These are phyloP conservation scores for Mesoclemmys tuberculata DNA, from an alignment of 2,113 vertebrate genomes.

Conservation along the genomic window DNA sequence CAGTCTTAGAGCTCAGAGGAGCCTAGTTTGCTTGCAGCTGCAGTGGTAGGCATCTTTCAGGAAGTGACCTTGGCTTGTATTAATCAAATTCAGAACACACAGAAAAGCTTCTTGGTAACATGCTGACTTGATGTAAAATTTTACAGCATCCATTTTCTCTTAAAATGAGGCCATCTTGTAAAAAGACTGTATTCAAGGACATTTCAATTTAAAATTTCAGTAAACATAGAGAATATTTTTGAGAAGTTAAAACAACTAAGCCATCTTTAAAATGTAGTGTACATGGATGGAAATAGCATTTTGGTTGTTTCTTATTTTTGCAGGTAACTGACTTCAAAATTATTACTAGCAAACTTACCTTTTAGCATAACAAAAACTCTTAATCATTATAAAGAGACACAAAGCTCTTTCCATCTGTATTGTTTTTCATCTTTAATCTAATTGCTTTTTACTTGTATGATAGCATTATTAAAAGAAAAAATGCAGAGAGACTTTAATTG, in stretches of 20 bases:
- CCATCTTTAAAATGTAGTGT: conserved; percentile 34
- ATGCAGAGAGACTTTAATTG: background rate
- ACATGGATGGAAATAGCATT: background rate
- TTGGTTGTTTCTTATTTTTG: background rate
- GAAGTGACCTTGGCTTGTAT: conserved; percentile 85
- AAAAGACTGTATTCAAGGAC: conserved; percentile 53
- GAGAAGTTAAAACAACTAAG: conserved; percentile 20
- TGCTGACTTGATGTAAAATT: conserved; percentile 83
- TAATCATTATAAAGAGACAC: background rate
- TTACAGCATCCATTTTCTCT: conserved; percentile 79
- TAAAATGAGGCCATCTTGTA: conserved; percentile 74
- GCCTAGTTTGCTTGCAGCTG: conserved; percentile 78
- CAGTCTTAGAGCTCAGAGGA: conserved; percentile 24
- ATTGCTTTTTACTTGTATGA: background rate
- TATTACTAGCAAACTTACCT: background rate
- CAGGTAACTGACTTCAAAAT: background rate
- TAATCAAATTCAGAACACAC: conserved; percentile 85
- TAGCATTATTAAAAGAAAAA: background rate
- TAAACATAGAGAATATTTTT: conserved; percentile 2
- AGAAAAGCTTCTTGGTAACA: conserved; percentile 81
- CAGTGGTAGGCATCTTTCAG: conserved; percentile 81
- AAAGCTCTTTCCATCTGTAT: background rate
- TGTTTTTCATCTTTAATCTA: background rate
- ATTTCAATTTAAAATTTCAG: conserved; percentile 50
- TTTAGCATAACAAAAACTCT: background rate